Evolutionary conservation across 2,113 vertebrate genomes (phyloP).

Genomic region (Eulacestoma nigropectus): DNA sequence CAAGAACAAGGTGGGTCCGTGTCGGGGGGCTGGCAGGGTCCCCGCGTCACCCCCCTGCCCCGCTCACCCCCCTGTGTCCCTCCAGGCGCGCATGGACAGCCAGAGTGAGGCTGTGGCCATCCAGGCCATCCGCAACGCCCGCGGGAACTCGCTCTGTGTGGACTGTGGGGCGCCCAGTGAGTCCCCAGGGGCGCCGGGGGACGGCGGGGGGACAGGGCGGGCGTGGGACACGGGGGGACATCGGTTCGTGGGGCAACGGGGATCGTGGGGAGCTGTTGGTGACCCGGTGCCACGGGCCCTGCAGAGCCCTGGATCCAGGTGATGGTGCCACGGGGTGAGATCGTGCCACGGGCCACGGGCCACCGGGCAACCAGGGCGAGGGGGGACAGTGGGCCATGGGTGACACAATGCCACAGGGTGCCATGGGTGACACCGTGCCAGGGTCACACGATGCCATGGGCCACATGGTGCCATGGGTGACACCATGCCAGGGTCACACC

Average conservation of each 20-base stretch:
- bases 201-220: rapidly evolving
- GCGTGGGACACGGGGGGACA: rapidly evolving
- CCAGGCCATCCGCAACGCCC: constrained; percentile 91
- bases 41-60: rapidly evolving
- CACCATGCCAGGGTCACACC: too few relatives aligned
- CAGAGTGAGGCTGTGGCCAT: constrained; percentile 95
- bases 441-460: rapidly evolving
- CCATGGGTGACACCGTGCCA: rapidly evolving
- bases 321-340: rapidly evolving
- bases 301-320: too few relatives aligned
- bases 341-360: rapidly evolving
- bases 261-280: rapidly evolving
- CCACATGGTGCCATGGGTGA: too few relatives aligned
- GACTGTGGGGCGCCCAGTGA: constrained; percentile 90
- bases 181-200: background rate
- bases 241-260: rapidly evolving
- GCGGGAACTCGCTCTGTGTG: constrained; percentile 91
- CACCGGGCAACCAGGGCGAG: background rate
- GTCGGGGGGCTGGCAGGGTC: rapidly evolving
- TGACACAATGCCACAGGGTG: rapidly evolving
- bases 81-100: constrained; percentile 87
- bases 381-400: too few relatives aligned
- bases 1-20: constrained; percentile 83
- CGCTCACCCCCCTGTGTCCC: rapidly evolving
- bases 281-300: rapidly evolving